phyloP scores from a whole-genome alignment of 2,797 vertebrate species.

The Manis javanica region DNA sequence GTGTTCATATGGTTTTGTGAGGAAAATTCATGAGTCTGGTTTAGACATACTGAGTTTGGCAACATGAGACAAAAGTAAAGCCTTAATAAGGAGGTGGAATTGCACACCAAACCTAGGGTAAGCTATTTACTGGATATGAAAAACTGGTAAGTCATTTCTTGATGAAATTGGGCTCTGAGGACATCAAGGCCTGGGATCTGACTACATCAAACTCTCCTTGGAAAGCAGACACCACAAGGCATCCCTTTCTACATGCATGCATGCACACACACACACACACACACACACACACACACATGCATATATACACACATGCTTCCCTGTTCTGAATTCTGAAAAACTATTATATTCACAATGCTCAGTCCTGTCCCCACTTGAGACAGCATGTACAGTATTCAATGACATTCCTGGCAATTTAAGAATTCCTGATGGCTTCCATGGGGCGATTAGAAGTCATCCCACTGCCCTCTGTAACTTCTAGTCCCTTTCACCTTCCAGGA shows the following conservation, averaged over 20 bases:
- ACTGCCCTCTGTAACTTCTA: slow-evolving; percentile 44
- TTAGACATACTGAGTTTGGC: neutral
- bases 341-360: neutral
- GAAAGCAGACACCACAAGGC: neutral
- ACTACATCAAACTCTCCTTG: neutral
- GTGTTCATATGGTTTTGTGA: neutral
- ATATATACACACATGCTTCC: neutral
- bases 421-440: slow-evolving; percentile 37
- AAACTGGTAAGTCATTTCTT: neutral
- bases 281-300: neutral
- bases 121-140: neutral
- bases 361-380: neutral
- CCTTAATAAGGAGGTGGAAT: neutral
- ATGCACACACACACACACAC: neutral
- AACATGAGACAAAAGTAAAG: neutral
- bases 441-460: slow-evolving; percentile 8
- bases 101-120: neutral
- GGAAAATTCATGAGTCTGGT: neutral
- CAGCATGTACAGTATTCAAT: neutral
- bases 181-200: neutral
- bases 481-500: slow-evolving; percentile 54
- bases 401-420: slow-evolving; percentile 62
- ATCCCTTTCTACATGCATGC: neutral
- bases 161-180: neutral
- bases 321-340: slow-evolving; percentile 32